A percentile compares a stretch with the other conserved stretches of the same genome.
Conservation (phyloP, 2,888 invertebrate species). For the Cantharis rustica region DNA sequence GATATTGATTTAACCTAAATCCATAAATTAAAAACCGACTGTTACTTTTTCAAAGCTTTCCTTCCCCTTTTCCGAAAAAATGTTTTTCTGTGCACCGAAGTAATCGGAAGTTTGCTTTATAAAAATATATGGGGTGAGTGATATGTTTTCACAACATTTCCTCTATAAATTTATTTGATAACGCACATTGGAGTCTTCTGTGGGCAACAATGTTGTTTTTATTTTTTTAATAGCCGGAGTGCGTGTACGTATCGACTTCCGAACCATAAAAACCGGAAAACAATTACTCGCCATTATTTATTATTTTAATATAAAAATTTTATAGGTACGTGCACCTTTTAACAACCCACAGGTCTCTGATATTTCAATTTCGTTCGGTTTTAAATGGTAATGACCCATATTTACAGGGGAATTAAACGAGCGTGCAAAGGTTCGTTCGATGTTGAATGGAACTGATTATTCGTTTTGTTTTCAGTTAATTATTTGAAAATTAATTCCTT, state of each 20-base stretch:
- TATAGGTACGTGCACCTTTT: neutral
- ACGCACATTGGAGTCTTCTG: neutral
- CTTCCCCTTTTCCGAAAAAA: neutral
- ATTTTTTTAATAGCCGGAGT: neutral
- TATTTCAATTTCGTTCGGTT: neutral
- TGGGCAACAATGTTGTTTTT: neutral
- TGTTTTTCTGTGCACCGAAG: neutral
- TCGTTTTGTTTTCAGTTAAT: neutral
- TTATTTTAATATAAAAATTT: neutral
- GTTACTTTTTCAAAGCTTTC: neutral
- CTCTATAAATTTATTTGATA: conserved; percentile 26
- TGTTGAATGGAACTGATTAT: neutral
- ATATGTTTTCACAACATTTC: conserved; percentile 24
- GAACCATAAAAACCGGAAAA: neutral
- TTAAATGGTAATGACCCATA: neutral
- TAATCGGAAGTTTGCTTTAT: conserved; percentile 1
- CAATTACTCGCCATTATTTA: neutral
- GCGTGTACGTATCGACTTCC: neutral
- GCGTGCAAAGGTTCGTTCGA: neutral
- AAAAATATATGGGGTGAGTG: conserved; percentile 5
- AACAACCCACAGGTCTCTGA: neutral
- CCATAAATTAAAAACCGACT: neutral
- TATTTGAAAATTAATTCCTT: neutral
- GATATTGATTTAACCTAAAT: conserved; percentile 19
- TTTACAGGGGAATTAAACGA: neutral